These are phyloP conservation scores for Diadegma fenestrale DNA, from an alignment of 2,888 invertebrate genomes.

Conservation along the genomic window DNA sequence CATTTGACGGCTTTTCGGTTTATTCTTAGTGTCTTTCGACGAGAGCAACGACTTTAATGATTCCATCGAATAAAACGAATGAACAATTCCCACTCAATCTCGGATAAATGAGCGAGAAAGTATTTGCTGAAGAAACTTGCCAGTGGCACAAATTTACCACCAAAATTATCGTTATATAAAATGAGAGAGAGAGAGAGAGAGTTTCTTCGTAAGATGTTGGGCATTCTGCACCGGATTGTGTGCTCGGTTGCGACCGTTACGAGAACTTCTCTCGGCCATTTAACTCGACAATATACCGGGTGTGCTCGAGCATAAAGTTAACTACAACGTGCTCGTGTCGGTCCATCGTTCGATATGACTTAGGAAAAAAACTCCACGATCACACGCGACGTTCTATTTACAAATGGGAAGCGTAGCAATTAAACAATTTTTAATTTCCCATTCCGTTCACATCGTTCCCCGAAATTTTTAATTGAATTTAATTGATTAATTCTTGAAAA, in stretches of 20 bases:
- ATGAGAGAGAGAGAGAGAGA: not conserved
- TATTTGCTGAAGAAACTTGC: not conserved
- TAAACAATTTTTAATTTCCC: not conserved
- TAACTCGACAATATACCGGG: conserved; percentile 56
- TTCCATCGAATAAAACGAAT: no score
- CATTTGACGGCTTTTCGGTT: not conserved
- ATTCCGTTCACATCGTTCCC: not conserved
- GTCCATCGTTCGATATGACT: not conserved
- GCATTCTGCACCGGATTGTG: conserved; percentile 2
- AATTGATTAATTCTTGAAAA: not conserved
- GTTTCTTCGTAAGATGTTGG: not conserved
- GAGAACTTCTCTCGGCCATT: conserved; percentile 55
- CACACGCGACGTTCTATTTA: conserved; percentile 26
- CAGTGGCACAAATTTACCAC: not conserved
- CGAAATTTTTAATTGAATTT: no score
- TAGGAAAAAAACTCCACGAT: conserved; percentile 37
- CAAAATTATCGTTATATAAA: not conserved
- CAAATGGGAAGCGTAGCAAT: not conserved
- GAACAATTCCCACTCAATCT: no score
- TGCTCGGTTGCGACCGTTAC: conserved; percentile 38
- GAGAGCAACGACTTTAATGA: no score
- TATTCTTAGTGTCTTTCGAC: no score
- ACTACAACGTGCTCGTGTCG: not conserved
- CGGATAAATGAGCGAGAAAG: no score
- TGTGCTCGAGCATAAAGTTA: conserved; percentile 32